A percentile compares a stretch with the other conserved stretches of the same genome.
Evolutionary conservation across 2,113 vertebrate species (phyloP).

Genomic region (Podarcis raffonei): DNA sequence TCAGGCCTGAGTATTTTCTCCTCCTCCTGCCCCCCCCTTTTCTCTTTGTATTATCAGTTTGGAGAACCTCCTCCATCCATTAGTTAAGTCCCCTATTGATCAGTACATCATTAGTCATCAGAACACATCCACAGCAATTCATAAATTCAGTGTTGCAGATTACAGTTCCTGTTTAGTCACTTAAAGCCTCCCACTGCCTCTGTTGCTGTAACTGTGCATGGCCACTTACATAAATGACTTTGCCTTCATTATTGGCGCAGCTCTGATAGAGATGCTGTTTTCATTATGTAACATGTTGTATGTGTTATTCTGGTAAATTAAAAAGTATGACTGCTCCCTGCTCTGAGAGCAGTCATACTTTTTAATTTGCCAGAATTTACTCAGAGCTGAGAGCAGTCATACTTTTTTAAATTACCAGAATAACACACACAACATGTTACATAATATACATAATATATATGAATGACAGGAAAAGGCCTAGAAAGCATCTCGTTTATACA

Average conservation of each 20-base stretch:
- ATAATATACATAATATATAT: too few species aligned
- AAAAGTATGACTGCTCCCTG: background rate
- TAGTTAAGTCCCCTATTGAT: slow-evolving; percentile 19
- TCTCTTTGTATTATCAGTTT: background rate
- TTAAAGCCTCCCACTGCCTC: slow-evolving; percentile 17
- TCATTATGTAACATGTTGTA: slow-evolving; percentile 12
- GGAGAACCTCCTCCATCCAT: slow-evolving; percentile 17
- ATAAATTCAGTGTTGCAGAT: slow-evolving; percentile 12
- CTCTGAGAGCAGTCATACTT: too few species aligned
- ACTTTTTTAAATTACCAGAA: too few species aligned
- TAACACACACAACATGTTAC: too few species aligned
- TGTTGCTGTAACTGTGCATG: background rate
- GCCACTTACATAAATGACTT: slow-evolving; percentile 23
- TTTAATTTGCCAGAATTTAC: too few species aligned
- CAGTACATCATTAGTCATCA: slow-evolving; percentile 11
- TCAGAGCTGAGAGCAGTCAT: too few species aligned
- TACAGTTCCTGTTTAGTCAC: slow-evolving; percentile 15
- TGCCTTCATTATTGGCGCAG: slow-evolving; percentile 3
- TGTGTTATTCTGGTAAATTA: background rate
- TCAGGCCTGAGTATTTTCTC: background rate
- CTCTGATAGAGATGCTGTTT: background rate
- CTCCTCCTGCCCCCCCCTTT: background rate
- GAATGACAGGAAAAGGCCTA: background rate
- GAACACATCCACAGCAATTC: slow-evolving; percentile 11
- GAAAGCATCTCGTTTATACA: background rate